phyloP scores from a whole-genome alignment of 2,113 vertebrate genomes.

The Xiphias gladius region DNA sequence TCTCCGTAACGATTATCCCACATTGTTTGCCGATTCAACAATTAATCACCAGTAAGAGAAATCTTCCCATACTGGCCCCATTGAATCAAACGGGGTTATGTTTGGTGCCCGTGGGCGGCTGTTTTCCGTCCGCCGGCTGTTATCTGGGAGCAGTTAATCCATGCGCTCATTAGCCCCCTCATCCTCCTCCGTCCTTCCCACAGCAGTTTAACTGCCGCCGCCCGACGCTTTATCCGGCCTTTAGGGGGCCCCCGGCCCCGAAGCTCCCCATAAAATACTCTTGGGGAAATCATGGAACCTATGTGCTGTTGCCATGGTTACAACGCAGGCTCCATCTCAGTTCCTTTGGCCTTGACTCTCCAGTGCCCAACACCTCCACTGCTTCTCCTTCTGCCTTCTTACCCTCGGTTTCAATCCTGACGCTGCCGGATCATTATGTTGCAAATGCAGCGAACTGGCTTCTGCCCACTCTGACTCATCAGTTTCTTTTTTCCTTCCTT shows the following conservation, averaged over 20 bases:
- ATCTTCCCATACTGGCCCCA: background rate
- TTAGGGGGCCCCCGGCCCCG: conserved; percentile 22
- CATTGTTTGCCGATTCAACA: background rate
- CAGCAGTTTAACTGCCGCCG: conserved; percentile 43
- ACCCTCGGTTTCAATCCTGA: conserved; percentile 9
- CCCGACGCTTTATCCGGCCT: conserved; percentile 33
- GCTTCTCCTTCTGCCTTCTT: background rate
- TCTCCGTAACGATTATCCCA: background rate
- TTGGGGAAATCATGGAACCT: conserved; percentile 57
- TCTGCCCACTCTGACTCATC: background rate
- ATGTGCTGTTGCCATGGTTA: conserved; percentile 73
- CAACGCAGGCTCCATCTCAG: conserved; percentile 52
- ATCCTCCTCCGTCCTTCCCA: conserved; percentile 28
- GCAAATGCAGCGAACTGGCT: background rate
- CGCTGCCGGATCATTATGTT: background rate
- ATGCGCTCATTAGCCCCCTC: conserved; percentile 44
- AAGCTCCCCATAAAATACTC: conserved; percentile 49
- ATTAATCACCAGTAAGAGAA: conserved; percentile 11
- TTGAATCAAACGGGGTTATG: background rate
- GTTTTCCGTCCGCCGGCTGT: background rate
- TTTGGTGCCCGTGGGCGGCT: conserved; percentile 4
- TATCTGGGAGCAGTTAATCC: conserved; percentile 34
- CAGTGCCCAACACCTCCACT: background rate
- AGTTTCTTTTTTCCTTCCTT: background rate
- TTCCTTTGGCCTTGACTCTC: conserved; percentile 54